Evolutionary conservation across 2,797 vertebrate species (phyloP), one percentile per base, ranked within the genome.

Genomic region (Lateolabrax maculatus): DNA sequence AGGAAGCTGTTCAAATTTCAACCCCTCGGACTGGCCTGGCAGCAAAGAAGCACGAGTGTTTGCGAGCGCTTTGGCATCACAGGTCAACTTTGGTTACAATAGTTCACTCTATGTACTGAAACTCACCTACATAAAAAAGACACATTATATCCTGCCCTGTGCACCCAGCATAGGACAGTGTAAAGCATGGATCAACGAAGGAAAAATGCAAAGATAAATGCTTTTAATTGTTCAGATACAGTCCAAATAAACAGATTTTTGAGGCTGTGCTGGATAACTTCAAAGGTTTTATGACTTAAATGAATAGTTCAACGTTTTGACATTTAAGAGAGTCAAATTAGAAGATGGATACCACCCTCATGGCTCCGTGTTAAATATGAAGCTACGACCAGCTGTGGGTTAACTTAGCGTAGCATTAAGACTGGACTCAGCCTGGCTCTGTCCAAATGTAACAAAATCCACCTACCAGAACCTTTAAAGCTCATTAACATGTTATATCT

Each of bases 21-120:
- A 79, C 61, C 49, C 34, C 71, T n/a, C 49, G 36, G 74, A 58
- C 46, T 52, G 66, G 4, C 11, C 53, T 71, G 55, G 65, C 72
- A 71, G n/a, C 44, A 60, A 21, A 67, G 60, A 56, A 15, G 18
- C 9, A 3, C 15, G 19, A 29, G 49, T 75, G 53, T 65, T 71
- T 74, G 69, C 21, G 43, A 69, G 48, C n/a, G 36, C 21, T 68
- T 75, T 63, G 58, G 66, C 44, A 29, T 19, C 46, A 15, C 36
- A 44, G 27, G 29, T 61, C 55, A 56, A 41, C 46, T 48, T 37
- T 60, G 61, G 69, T 75, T 70, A 74, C 60, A 62, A n/a, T 13
- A 66, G 55, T 21, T n/a, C 29, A 44, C n/a, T 16, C 11, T 29
- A 13, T 55, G 16, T 23, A 31, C 67, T 9, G 4, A 58, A 71